Base-by-base conservation (phyloP, 2,888 invertebrate genomes). In the Zygothrica quintamaculata region DNA sequence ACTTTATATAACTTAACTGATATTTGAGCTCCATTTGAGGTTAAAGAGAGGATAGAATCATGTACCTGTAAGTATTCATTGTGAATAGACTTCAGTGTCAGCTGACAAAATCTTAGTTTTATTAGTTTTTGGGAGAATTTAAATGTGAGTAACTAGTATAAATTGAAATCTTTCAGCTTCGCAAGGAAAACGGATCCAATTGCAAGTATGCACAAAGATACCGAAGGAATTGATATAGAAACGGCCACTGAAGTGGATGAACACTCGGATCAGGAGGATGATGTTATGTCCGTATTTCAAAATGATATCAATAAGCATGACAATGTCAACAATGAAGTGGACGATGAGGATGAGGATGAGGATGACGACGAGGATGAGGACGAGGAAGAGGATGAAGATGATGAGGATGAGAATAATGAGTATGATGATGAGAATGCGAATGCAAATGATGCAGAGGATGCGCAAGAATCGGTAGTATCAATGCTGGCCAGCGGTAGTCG, bases 401-500 rank as follows among this genome's bases (percentile, higher is more conserved):
- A n/a, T n/a, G n/a, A 46, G 15, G 26, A 26, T 29, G 6, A 44
- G 26, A 33, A 31, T 46, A 18, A 33, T 31, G 16, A 31, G 46
- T 7, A 46, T n/a, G 16, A 31, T 33, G 34, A 29, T 5, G 29
- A 29, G 29, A 7, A 29, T 5, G 29, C n/a, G 29, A 2, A 29
- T 9, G 29, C 5, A 9, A 9, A 29, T 25, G 13, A 11, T 15
- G n/a, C 8, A 15, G 16, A 26, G 18, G 8, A 22, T 1, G 13
- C 15, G 2, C 42, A 26, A 40, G 36, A 16, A n/a, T n/a, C n/a
- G n/a, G n/a, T n/a, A 5, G 7, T 11, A 3, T 7, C 1, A 1
- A 8, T 48, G 9, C 43, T 22, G 39, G 65, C 75, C 9, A 40
- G 47, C n/a, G 56, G 46, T 26, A 61, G 68, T 48, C 64, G 52